Base-by-base conservation (phyloP, 1,140 invertebrate genomes). In the Anagrus nilaparvatae region DNA sequence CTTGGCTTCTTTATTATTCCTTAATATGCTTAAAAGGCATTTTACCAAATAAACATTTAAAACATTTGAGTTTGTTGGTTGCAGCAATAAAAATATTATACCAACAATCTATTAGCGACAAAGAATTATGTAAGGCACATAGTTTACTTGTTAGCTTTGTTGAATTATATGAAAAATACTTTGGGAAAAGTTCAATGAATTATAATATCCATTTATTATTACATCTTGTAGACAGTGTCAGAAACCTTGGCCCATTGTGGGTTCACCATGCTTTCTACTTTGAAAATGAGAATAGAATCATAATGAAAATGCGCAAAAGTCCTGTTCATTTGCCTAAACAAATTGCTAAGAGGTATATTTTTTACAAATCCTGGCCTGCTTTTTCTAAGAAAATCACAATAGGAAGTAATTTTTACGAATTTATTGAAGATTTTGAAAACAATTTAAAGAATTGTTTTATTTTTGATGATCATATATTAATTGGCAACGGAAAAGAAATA, bases 191-290 rank as follows among this genome's bases (percentile, higher is more conserved):
- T 10, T 30, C 33, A 31, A 44, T 48, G 41, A 48, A 39, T 13
- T 47, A 29, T 17, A 44, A 44, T 31, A 21, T 44, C 17, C 42
- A 48, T 38, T 29, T 48, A 14, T 18, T 43, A 14, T 14, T 30
- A 2, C 45, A 50, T 36, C 16, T 47, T 19, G 20, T 27, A 13
- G 37, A 43, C 10, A 28, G 28, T 13, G 45, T 50, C 21, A 13
- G 9, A 43, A 50, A 47, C 43, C 43, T 43, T 35, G 48, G 48
- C 10, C 48, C 45, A 19, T 35, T 47, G n/a, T 47, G 34, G 43
- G 40, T 38, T 3, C 43, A 50, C n/a, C 36, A 47, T 31, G 30
- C 45, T 10, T 50, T 44, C 21, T 27, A 21, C 25, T 50, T 47
- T 25, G 46, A 47, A 40, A 44, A 29, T 33, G 25, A 46, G 30